phyloP scores from a whole-genome alignment of 2,113 vertebrate species.

The Edolisoma coerulescens region DNA sequence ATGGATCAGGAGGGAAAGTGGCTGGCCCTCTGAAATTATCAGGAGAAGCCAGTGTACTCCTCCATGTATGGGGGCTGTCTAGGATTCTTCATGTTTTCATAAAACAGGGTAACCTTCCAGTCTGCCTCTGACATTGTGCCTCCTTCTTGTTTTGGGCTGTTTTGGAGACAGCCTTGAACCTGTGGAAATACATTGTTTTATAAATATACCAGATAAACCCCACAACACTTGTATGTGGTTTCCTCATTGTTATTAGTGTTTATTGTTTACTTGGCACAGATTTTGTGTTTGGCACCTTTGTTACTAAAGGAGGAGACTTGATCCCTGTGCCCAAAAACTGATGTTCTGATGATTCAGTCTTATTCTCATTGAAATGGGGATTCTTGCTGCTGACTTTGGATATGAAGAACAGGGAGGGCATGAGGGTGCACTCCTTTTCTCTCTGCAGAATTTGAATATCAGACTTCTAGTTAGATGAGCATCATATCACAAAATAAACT shows the following conservation, averaged over 20 bases:
- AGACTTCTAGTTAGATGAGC: not conserved
- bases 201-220: not conserved
- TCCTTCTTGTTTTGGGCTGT: not conserved
- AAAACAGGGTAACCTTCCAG: not conserved
- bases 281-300: not conserved
- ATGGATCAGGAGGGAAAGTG: rapidly evolving
- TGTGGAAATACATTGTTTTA: not conserved
- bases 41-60: not conserved
- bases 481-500: not conserved
- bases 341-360: not conserved
- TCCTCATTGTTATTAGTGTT: not conserved
- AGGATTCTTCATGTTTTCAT: not conserved
- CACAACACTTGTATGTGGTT: not conserved
- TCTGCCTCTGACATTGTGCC: not conserved
- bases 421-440: not conserved
- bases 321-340: not conserved
- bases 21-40: not conserved
- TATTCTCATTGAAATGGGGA: not conserved
- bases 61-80: not conserved
- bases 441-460: not conserved
- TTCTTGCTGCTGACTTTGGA: not conserved
- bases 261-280: not conserved
- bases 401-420: not conserved
- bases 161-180: not conserved
- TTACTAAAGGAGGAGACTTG: not conserved